These are phyloP conservation scores for Puma concolor DNA, from an alignment of 2,113 vertebrate genomes.

Conservation along the genomic window DNA sequence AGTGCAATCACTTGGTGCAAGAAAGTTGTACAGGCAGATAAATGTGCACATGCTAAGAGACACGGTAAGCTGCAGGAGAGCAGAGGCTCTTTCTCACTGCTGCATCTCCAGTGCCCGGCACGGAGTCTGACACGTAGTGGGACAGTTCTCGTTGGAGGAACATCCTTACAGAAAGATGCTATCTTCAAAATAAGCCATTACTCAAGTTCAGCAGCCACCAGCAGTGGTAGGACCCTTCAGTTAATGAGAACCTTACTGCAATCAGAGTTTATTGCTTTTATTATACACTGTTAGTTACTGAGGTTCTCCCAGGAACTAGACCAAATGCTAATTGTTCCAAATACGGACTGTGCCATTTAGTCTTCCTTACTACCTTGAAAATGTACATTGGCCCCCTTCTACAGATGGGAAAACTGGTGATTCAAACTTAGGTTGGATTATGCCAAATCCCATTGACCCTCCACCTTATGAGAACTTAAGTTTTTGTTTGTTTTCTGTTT, in stretches of 20 bases:
- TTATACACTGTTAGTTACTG: neutral
- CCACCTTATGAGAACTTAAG: neutral
- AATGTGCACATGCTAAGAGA: neutral
- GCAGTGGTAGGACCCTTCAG: neutral
- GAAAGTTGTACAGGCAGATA: neutral
- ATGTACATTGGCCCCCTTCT: neutral
- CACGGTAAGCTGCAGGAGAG: neutral
- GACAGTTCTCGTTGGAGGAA: neutral
- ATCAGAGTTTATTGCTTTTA: neutral
- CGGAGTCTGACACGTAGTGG: neutral
- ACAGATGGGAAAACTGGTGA: neutral
- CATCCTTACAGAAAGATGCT: neutral
- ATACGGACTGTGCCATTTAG: neutral
- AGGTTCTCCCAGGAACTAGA: neutral
- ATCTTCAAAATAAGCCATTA: neutral
- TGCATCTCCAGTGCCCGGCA: neutral
- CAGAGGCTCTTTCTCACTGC: neutral
- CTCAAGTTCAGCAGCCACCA: neutral
- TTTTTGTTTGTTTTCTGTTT: neutral
- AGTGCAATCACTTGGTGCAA: neutral
- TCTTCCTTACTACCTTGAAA: neutral
- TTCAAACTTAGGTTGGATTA: neutral
- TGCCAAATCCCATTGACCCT: neutral
- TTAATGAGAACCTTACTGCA: neutral
- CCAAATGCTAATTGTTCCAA: neutral